These are phyloP conservation scores for Galaxea fascicularis DNA, from an alignment of 92 coral and sea anemone genomes.

Conservation along the genomic window DNA sequence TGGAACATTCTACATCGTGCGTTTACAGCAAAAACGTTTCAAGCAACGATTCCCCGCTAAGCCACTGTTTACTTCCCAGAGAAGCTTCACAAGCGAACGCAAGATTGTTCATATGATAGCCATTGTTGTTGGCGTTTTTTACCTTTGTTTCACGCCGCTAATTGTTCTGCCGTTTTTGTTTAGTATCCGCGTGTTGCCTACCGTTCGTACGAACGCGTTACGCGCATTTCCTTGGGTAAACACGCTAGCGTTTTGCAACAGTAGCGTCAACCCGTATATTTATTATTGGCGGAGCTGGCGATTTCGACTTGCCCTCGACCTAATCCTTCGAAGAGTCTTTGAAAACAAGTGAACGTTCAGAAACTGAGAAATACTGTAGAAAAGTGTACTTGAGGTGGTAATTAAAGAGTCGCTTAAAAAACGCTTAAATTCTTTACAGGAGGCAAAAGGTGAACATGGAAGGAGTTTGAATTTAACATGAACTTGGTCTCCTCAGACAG, in stretches of 20 bases:
- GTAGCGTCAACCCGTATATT: constrained; percentile 77
- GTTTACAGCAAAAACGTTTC: constrained; percentile 55
- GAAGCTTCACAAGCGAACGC: constrained; percentile 70
- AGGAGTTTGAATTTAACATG: background rate
- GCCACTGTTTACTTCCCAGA: constrained; percentile 31
- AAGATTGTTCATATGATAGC: constrained; percentile 71
- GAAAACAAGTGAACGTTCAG: constrained; percentile 32
- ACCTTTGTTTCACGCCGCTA: constrained; percentile 73
- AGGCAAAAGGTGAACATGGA: background rate
- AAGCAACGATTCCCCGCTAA: constrained; percentile 18
- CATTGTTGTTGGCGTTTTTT: constrained; percentile 81
- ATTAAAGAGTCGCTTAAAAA: background rate
- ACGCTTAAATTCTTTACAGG: background rate
- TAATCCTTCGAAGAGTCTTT: constrained; percentile 34
- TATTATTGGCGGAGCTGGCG: constrained; percentile 87
- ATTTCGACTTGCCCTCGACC: constrained; percentile 69
- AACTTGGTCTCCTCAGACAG: background rate
- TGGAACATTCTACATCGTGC: constrained; percentile 68
- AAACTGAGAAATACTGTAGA: background rate
- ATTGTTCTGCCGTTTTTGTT: constrained; percentile 72
- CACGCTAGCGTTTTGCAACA: constrained; percentile 79
- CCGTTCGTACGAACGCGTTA: constrained; percentile 37
- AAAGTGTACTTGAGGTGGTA: background rate
- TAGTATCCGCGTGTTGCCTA: constrained; percentile 29
- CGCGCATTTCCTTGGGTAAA: constrained; percentile 85